Base-by-base conservation (phyloP, 2,888 invertebrate species). In the Caenorhabditis auriculariae region DNA sequence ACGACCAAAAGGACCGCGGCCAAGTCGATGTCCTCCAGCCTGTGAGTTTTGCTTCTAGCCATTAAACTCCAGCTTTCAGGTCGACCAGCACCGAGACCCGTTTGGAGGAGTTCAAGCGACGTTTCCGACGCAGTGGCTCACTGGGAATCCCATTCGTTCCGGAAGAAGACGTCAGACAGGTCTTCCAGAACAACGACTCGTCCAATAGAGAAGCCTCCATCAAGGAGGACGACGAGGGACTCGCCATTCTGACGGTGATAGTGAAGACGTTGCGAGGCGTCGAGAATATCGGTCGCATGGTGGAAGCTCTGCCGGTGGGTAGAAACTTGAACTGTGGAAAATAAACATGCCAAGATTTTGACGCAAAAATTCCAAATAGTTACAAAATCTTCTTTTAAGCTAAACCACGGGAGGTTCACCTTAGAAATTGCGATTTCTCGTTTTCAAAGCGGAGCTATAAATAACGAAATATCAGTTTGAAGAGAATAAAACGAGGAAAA, bases 81-180 rank as follows among this genome's bases (percentile, higher is more conserved):
- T 69, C 48, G 12, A 51, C 56, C 3, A 52, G 26, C 3, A 61
- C 54, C 9, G 17, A 4, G 42, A 56, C 17, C 9, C 48, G 69
- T 2, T 53, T 80, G 58, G 80, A 80, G 48, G 80, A 80, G 28
- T 77, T 81, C 62, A 81, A 81, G 41, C 63, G 74, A 15, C 67
- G 78, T 6, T 81, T 81, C 51, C 73, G 81, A 32, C 75, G 81
- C 0, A 77, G 76, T 54, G 81, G 81, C 15, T 76, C 75, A 29
- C 59, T 81, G 24, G 81, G 81, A 26, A 76, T 81, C 17, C 81
- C 81, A 26, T 81, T 81, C 44, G 77, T 81, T 27, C 77, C 81
- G 1, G 81, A 81, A 54, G 76, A 79, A 42, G 80, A 81, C 35
- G 68, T 77, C 21, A 55, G 56, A 38, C 59, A 64, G 39, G 55